Base-by-base conservation (phyloP, 2,888 invertebrate genomes). In the Microdon myrmicae region DNA sequence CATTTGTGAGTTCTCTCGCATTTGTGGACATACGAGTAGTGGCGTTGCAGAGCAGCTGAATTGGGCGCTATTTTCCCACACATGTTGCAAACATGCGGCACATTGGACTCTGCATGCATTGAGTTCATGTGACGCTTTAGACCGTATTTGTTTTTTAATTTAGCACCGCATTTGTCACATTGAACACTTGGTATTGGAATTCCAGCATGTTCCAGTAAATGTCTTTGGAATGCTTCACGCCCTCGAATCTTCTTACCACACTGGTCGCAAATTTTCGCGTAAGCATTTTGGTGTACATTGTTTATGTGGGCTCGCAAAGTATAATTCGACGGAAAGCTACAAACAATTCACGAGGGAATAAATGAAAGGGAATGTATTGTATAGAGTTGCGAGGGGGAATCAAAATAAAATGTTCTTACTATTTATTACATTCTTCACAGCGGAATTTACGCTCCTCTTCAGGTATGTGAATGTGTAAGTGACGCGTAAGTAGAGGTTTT, bases 191-290 rank as follows among this genome's bases (percentile, higher is more conserved):
- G 68, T 9, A 70, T 71, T 7, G 71, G 68, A 0, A 70, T 71
- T 1, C 75, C 74, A n/a, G 72, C 67, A 49, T 78, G 78, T 29
- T 76, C 75, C 31, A 72, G 66, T 71, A 75, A 74, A 61, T 78
- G 78, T 0, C 74, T 70, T 25, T 67, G 71, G 41, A 76, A 70
- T 16, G 73, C 73, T 13, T 73, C 74, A 0, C 72, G 69, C 1
- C 75, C 73, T 0, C 73, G 69, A 26, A 78, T 71, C 1, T 74
- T 71, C 56, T 76, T 77, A 1, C 78, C 78, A 9, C 78, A 78
- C 14, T 77, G 73, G 23, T 77, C 75, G 58, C 78, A 78, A 7
- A 77, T 71, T 66, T 75, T 76, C 7, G 73, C 73, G 34, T 74
- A 76, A 6, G 70, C 70, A 35, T 76, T 73, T 17, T 75, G 59